These are phyloP conservation scores for Hyaena hyaena DNA, from an alignment of 2,113 vertebrate genomes.

Conservation along the genomic window DNA sequence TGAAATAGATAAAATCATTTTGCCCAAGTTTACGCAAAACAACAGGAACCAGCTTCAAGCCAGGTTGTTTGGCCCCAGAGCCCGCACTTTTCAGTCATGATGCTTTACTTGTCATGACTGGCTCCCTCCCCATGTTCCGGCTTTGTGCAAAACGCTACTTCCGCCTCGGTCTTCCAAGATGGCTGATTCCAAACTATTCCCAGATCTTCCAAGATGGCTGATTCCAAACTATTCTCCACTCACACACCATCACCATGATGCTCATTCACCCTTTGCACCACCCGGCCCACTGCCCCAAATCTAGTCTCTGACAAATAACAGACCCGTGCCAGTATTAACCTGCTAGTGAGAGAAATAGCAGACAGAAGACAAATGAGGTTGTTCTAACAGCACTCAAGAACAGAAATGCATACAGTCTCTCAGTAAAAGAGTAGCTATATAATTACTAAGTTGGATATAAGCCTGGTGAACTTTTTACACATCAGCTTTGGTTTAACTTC, in stretches of 20 bases:
- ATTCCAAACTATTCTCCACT: not conserved
- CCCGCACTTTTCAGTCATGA: not conserved
- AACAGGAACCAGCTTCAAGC: not conserved
- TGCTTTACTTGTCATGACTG: too few species aligned
- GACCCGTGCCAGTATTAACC: not conserved
- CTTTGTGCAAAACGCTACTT: not conserved
- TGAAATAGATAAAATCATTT: not conserved
- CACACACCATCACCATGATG: fast-evolving
- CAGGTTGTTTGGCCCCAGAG: not conserved
- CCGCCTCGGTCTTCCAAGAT: not conserved
- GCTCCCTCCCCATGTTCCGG: not conserved
- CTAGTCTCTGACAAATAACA: not conserved
- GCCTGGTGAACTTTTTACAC: not conserved
- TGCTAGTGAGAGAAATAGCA: not conserved
- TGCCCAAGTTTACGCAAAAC: not conserved
- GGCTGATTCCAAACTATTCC: too few species aligned
- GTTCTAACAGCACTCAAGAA: not conserved
- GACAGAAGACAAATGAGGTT: not conserved
- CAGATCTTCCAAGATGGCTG: too few species aligned
- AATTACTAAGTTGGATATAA: not conserved
- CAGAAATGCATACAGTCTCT: not conserved
- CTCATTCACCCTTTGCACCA: too few species aligned
- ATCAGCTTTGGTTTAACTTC: not conserved
- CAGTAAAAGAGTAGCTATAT: not conserved
- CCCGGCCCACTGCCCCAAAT: not conserved